A percentile compares a stretch with the other conserved stretches of the same genome.
phyloP scores from a whole-genome alignment of 2,113 vertebrate genomes.

The Trogon melanurus region DNA sequence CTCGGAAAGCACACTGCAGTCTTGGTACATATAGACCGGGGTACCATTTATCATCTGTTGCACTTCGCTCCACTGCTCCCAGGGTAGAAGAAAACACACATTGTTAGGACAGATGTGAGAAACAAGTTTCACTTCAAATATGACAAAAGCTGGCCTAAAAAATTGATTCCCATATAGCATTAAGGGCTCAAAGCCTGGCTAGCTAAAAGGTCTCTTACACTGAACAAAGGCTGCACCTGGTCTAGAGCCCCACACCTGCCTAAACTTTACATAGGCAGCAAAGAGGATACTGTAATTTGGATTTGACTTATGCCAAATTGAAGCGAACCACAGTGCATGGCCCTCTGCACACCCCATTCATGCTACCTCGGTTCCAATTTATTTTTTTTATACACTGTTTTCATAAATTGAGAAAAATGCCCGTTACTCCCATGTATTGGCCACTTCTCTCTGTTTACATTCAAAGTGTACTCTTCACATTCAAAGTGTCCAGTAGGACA shows the following conservation, averaged over 20 bases:
- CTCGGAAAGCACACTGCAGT: slow-evolving; percentile 70
- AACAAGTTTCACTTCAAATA: neutral
- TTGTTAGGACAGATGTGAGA: neutral
- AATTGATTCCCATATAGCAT: neutral
- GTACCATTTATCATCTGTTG: slow-evolving; percentile 80
- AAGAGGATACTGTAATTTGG: neutral
- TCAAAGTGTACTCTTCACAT: neutral
- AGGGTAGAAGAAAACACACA: neutral
- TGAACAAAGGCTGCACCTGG: neutral
- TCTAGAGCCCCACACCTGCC: neutral
- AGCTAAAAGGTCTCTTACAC: neutral
- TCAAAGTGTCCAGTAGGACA: neutral
- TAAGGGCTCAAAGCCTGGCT: neutral
- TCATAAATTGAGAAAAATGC: neutral
- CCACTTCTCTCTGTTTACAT: neutral
- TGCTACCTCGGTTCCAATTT: neutral
- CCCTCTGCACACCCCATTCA: neutral
- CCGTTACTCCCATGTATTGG: neutral
- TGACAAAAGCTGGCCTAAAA: neutral
- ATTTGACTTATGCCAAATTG: neutral
- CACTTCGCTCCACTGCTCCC: slow-evolving; percentile 76
- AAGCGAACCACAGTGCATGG: neutral
- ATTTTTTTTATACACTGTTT: neutral
- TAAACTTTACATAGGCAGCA: neutral
- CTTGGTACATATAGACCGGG: slow-evolving; percentile 80